These are phyloP conservation scores for Neoarius graeffei DNA, from an alignment of 2,113 vertebrate species.

Conservation along the genomic window DNA sequence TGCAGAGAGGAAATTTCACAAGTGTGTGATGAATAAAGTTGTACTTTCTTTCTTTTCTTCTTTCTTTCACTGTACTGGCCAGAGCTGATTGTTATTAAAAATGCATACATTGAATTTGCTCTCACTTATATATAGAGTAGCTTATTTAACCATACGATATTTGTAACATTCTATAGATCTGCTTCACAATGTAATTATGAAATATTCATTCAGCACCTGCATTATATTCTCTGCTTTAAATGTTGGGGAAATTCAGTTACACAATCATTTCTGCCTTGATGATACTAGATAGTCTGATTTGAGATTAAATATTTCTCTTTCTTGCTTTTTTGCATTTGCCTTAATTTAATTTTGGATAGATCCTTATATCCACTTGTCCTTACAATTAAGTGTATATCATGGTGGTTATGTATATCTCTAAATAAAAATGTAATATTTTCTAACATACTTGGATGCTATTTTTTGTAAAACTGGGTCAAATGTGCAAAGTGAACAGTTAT, in stretches of 20 bases:
- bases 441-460: not conserved
- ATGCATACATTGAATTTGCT: not conserved
- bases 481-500: not conserved
- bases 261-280: not conserved
- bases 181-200: not conserved
- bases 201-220: not conserved
- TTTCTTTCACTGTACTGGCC: not conserved
- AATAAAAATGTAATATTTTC: not conserved
- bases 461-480: not conserved
- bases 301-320: not conserved
- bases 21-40: no score
- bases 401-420: not conserved
- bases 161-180: not conserved
- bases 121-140: not conserved
- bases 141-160: not conserved
- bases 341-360: not conserved
- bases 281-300: not conserved
- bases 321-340: not conserved
- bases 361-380: not conserved
- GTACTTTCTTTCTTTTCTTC: no score
- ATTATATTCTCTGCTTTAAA: not conserved
- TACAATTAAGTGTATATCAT: not conserved
- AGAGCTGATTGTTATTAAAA: slow-evolving; percentile 17
- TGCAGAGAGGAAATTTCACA: no score
- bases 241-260: not conserved